phyloP scores from a whole-genome alignment of 2,888 invertebrate species.

The Isoperla grammatica region DNA sequence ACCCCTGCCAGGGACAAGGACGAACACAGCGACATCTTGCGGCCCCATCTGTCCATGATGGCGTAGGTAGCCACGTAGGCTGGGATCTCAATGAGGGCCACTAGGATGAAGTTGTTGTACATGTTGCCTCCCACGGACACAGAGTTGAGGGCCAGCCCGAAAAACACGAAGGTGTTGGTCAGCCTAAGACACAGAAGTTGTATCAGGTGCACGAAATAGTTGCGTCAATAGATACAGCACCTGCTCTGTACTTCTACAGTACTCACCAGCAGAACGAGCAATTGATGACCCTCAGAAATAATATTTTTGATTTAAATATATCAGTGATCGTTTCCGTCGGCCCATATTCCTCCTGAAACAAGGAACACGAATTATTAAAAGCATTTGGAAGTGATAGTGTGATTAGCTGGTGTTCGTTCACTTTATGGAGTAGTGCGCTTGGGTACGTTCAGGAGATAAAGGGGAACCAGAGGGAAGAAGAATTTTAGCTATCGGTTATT shows the following conservation, averaged over 20 bases:
- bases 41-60: slow-evolving; percentile 29
- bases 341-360: slow-evolving; percentile 12
- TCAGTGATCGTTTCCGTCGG: slow-evolving; percentile 7
- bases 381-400: slow-evolving; percentile 5
- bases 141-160: slow-evolving; percentile 36
- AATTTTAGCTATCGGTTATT: too few species aligned
- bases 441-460: too few species aligned
- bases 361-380: slow-evolving; percentile 1
- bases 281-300: slow-evolving; percentile 24
- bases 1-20: slow-evolving; percentile 33
- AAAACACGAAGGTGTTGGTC: slow-evolving; percentile 35
- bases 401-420: too few species aligned
- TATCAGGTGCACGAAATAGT: not conserved
- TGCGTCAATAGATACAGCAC: not conserved
- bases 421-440: too few species aligned
- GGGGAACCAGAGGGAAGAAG: too few species aligned
- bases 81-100: slow-evolving; percentile 34
- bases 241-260: too few species aligned
- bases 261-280: slow-evolving; percentile 28
- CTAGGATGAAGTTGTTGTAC: slow-evolving; percentile 34
- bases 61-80: slow-evolving; percentile 30
- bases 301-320: slow-evolving; percentile 25
- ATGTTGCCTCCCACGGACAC: slow-evolving; percentile 34
- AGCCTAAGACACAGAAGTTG: slow-evolving; percentile 35
- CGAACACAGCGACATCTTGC: slow-evolving; percentile 28